Conservation (phyloP, 2,888 invertebrate genomes). For the Mantis religiosa region DNA sequence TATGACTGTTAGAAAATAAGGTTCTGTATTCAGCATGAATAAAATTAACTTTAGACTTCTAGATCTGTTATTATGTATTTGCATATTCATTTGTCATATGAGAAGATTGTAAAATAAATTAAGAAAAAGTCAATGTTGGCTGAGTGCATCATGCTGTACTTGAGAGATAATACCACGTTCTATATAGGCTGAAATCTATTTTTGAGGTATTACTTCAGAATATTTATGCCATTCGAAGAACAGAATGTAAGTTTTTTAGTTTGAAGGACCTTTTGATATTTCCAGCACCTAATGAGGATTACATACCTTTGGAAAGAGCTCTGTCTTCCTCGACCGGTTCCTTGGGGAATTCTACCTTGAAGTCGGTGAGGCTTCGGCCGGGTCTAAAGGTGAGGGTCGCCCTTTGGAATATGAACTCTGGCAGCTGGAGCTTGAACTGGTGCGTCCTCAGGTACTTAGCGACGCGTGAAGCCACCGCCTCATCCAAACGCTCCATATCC, state of each 20-base stretch:
- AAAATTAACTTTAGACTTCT: too few species aligned
- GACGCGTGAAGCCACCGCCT: constrained; percentile 68
- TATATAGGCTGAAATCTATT: too few species aligned
- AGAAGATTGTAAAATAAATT: too few species aligned
- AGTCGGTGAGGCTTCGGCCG: constrained; percentile 42
- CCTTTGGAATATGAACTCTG: constrained; percentile 64
- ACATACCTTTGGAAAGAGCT: constrained; percentile 33
- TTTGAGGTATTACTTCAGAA: too few species aligned
- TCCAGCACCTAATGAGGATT: background rate
- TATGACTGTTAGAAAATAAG: too few species aligned
- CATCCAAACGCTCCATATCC: constrained; percentile 54
- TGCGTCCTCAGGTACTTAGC: constrained; percentile 68
- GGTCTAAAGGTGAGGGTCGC: constrained; percentile 48
- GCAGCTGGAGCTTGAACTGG: constrained; percentile 68
- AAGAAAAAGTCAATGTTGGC: too few species aligned
- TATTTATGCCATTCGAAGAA: too few species aligned
- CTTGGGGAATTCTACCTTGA: constrained; percentile 44
- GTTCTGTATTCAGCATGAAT: too few species aligned
- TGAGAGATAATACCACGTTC: too few species aligned
- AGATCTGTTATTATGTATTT: too few species aligned
- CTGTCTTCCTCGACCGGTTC: constrained; percentile 31
- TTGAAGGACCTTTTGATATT: background rate
- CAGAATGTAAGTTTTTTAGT: constrained; percentile 29
- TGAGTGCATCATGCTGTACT: too few species aligned
- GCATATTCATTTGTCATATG: too few species aligned